Evolutionary conservation across 2,797 vertebrate species (phyloP).

Genomic region (Loriculus beryllinus): DNA sequence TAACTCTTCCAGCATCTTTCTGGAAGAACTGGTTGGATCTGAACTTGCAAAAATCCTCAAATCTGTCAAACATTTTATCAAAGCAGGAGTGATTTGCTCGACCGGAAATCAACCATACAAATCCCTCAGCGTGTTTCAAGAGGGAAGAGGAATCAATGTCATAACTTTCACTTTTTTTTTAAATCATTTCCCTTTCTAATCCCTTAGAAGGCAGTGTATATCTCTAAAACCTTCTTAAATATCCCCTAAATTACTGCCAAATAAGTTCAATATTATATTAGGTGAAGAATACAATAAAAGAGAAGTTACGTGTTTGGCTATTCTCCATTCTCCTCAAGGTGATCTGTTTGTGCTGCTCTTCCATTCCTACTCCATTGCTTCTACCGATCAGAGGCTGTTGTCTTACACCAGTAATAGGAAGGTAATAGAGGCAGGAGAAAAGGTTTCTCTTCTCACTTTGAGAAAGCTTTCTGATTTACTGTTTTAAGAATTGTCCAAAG

Average conservation of each 20-base stretch:
- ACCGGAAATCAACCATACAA: background rate
- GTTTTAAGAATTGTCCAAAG: background rate
- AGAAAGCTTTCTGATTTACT: background rate
- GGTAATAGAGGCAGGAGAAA: background rate
- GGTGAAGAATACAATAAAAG: background rate
- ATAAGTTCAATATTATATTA: background rate
- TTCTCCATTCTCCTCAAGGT: background rate
- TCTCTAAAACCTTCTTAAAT: background rate
- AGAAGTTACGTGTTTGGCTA: fast-evolving
- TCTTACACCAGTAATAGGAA: background rate
- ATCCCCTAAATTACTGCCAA: background rate
- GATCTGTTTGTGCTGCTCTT: background rate
- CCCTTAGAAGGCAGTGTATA: background rate
- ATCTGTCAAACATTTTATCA: background rate
- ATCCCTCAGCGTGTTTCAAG: background rate
- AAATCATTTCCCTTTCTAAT: background rate
- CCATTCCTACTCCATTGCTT: background rate
- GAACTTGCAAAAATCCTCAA: background rate
- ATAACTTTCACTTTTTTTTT: background rate
- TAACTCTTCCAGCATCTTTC: background rate
- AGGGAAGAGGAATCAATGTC: background rate
- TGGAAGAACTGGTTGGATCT: background rate
- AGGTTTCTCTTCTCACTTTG: background rate
- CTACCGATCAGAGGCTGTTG: background rate
- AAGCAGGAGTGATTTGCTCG: background rate